phyloP scores from a whole-genome alignment of 2,113 vertebrate genomes.

The Macheiramphus alcinus region DNA sequence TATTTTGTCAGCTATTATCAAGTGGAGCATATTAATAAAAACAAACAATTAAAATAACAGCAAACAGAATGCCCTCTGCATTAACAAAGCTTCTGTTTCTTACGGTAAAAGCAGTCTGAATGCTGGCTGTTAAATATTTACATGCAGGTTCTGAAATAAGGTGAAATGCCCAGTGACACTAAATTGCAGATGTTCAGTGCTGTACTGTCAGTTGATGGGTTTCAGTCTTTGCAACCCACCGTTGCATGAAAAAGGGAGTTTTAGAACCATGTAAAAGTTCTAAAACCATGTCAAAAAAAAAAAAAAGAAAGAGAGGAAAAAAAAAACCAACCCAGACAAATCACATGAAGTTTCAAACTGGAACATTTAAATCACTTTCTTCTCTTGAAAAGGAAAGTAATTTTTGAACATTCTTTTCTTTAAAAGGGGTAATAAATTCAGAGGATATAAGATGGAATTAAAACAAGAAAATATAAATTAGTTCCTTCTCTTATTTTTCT shows the following conservation, averaged over 20 bases:
- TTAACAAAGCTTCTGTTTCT: not conserved
- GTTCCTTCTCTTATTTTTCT: constrained; percentile 40
- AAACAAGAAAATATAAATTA: constrained; percentile 50
- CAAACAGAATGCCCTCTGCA: not conserved
- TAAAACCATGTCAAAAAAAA: not conserved
- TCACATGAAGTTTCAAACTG: not conserved
- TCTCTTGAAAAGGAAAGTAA: not conserved
- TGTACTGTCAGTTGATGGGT: not conserved
- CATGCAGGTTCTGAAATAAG: not conserved
- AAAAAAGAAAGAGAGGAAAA: no score
- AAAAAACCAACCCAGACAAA: not conserved
- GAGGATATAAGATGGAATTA: constrained; percentile 11
- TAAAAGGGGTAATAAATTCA: constrained; percentile 17
- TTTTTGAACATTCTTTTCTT: constrained; percentile 3
- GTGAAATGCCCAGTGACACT: not conserved
- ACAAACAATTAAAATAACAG: not conserved
- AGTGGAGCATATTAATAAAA: constrained; percentile 11
- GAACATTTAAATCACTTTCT: not conserved
- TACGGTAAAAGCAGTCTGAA: not conserved
- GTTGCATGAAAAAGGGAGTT: not conserved
- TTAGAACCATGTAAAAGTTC: constrained; percentile 10
- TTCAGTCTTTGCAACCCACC: not conserved
- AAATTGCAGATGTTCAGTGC: not conserved
- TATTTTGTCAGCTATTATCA: not conserved
- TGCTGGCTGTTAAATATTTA: not conserved